A percentile compares a stretch with the other conserved stretches of the same genome.
Evolutionary conservation across 2,113 vertebrate genomes (phyloP).

Genomic region (Halcyon senegalensis): DNA sequence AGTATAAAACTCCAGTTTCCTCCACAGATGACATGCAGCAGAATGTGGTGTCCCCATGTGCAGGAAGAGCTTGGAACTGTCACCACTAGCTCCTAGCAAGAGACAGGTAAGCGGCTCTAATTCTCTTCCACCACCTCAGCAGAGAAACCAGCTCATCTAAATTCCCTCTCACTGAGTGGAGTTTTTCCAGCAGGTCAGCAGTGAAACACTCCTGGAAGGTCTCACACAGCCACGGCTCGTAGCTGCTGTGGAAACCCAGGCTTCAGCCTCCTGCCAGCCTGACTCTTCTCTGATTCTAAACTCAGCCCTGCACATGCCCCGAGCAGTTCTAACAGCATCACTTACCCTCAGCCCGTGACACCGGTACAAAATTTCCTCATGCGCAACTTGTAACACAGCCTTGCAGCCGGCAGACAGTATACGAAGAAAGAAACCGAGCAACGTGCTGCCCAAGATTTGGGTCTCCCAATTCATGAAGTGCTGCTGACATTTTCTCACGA

Average conservation of each 20-base stretch:
- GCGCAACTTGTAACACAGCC: neutral
- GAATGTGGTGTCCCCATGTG: accelerated
- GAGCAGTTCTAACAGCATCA: neutral
- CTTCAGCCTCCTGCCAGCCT: neutral
- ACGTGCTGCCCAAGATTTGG: neutral
- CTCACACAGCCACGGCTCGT: neutral
- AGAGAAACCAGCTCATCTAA: neutral
- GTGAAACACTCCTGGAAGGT: neutral
- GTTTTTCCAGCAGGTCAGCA: neutral
- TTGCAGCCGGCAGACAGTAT: neutral
- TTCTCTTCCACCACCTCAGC: neutral
- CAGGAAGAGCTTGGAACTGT: neutral
- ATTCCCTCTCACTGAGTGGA: neutral
- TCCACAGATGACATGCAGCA: neutral
- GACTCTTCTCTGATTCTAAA: neutral
- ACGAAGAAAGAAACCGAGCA: neutral
- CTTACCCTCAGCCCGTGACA: neutral
- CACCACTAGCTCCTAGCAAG: neutral
- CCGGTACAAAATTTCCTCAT: neutral
- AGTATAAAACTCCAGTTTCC: neutral
- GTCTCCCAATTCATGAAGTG: neutral
- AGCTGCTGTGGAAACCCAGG: neutral
- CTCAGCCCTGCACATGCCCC: neutral
- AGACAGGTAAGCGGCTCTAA: neutral
- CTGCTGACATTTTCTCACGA: neutral